A percentile compares a stretch with the other conserved stretches of the same genome.
Evolutionary conservation across 2,797 vertebrate genomes (phyloP).

Genomic region (Paguma larvata): DNA sequence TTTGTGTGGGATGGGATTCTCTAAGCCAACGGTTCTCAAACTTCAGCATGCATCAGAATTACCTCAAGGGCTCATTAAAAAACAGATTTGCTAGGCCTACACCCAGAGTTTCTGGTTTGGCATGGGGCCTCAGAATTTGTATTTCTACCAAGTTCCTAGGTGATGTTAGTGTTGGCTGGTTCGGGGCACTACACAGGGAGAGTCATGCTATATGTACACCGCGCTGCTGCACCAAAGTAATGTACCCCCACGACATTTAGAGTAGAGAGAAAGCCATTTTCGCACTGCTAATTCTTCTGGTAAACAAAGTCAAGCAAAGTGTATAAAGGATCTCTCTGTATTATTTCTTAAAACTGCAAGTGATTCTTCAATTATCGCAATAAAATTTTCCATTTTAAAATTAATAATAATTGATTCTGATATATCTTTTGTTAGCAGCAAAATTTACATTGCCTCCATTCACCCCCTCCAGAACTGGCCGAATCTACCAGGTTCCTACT

Average conservation of each 20-base stretch:
- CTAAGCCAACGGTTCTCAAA: background rate
- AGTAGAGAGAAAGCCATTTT: background rate
- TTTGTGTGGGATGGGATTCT: background rate
- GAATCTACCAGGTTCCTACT: background rate
- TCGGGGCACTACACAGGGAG: background rate
- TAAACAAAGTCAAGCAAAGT: background rate
- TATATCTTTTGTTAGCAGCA: background rate
- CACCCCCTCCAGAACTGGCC: background rate
- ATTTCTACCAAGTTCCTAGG: background rate
- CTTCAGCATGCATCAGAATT: background rate
- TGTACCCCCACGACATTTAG: background rate
- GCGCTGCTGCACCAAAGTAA: background rate
- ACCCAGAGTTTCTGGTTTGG: background rate
- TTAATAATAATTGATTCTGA: constrained; percentile 8
- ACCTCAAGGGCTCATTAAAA: background rate
- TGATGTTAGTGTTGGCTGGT: background rate
- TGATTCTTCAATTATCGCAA: background rate
- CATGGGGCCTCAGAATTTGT: background rate
- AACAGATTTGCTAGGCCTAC: background rate
- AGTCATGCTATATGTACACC: background rate
- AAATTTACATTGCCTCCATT: constrained; percentile 2
- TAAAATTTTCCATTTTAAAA: constrained; percentile 15
- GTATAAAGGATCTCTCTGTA: background rate
- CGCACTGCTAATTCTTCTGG: background rate
- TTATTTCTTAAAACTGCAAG: constrained; percentile 16